Conservation (phyloP, 2,888 invertebrate genomes). For the Diplolepis rosae region DNA sequence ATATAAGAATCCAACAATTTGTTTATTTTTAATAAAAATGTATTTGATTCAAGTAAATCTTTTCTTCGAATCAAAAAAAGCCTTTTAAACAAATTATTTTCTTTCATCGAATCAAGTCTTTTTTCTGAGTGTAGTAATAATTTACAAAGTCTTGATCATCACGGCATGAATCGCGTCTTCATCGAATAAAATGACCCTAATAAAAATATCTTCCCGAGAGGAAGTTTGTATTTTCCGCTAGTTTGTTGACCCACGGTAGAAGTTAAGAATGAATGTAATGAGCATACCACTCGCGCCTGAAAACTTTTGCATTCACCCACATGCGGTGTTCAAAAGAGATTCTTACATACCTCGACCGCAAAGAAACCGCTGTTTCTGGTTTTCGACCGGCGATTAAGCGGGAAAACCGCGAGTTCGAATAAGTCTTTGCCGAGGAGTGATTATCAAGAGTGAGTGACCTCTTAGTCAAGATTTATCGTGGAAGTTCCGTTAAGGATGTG, state of each 20-base stretch:
- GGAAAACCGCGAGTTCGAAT: constrained; percentile 9
- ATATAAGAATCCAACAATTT: no score
- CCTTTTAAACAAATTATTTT: no score
- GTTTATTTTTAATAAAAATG: no score
- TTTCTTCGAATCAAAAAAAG: no score
- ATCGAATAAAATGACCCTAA: no score
- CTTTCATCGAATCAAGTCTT: no score
- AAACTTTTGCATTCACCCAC: neutral
- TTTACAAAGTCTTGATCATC: no score
- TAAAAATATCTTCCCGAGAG: neutral
- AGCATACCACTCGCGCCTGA: neutral
- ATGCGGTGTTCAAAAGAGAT: constrained; percentile 6
- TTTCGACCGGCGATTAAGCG: constrained; percentile 1
- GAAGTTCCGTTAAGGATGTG: constrained; percentile 26
- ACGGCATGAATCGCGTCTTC: no score
- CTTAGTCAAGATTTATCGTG: constrained; percentile 22
- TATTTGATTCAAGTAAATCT: no score
- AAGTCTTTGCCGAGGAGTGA: constrained; percentile 4
- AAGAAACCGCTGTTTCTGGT: neutral
- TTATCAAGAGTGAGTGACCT: constrained; percentile 17
- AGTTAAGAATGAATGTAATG: neutral
- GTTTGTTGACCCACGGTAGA: neutral
- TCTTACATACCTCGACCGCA: neutral
- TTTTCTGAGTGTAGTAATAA: no score
- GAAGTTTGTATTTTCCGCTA: neutral